These are phyloP conservation scores for Rhysida immarginata DNA, from an alignment of 1,140 invertebrate species.

Conservation along the genomic window DNA sequence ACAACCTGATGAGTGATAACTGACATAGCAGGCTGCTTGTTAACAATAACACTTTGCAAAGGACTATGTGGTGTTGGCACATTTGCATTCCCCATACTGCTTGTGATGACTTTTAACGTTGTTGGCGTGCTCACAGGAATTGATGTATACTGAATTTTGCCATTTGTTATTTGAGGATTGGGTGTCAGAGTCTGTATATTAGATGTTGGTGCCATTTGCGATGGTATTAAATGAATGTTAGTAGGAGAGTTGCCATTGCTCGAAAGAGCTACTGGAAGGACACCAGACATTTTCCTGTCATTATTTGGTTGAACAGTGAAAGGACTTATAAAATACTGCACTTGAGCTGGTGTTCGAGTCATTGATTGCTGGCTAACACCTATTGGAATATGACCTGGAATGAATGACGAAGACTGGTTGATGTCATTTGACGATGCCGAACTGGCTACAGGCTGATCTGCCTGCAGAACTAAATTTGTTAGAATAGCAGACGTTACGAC, in stretches of 20 bases:
- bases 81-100: not conserved
- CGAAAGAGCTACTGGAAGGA: not conserved
- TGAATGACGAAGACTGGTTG: no score
- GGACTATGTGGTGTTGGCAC: not conserved
- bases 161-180: not conserved
- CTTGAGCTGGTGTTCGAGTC: not conserved
- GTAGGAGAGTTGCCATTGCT: not conserved
- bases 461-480: not conserved
- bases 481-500: no score
- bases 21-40: not conserved
- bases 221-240: not conserved
- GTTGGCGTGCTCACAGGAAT: not conserved
- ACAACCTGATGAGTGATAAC: constrained; percentile 9
- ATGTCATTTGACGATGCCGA: no score
- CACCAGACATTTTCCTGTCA: not conserved
- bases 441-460: no score
- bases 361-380: not conserved
- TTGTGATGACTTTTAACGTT: not conserved
- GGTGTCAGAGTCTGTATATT: not conserved
- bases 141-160: not conserved
- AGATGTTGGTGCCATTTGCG: not conserved
- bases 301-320: not conserved
- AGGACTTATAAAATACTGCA: not conserved
- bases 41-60: constrained; percentile 4
- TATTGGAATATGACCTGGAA: not conserved